Evolutionary conservation across 2,113 vertebrate species (phyloP), one percentile per base, ranked within the genome.

Genomic region (Muscicapa adusta): DNA sequence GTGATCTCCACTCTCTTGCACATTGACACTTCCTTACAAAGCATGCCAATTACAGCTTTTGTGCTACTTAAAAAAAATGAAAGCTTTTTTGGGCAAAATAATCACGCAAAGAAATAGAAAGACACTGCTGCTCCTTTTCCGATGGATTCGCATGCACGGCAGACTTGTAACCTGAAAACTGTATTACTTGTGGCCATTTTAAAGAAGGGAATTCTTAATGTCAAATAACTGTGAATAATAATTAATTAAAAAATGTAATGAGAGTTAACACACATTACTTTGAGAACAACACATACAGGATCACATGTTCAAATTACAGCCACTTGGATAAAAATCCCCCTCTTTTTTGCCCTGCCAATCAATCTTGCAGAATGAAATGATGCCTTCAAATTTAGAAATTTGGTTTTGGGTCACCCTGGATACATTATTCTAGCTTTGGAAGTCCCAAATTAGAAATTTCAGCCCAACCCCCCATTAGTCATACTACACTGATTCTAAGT

Each of bases 1-100:
- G 98, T 98, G 99, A 99, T 99, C 99, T 98, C 98, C 98, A 97
- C 99, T 99, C 98, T 99, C 98, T 98, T 98, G 98, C 98, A 99
- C 98, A 98, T 97, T 98, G 98, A 99, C 99, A 99, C 98, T 99
- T 99, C 98, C 98, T 99, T 98, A 99, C 98, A 99, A 99, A 99
- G 98, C 99, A 98, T 98, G 98, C 98, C 99, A 99, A 99, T 99
- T 99, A 99, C 98, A 98, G 99, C 99, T 99, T 99, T 99, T 99
- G 99, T 99, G 98, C 98, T 99, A 98, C 98, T 99, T 99, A 98
- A 99, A 98, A 97, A 97, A 98, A 99, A 99, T 98, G 98, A 99
- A 99, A 99, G 98, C 98, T 98, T 99, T 99, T 98, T 98, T 95
- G 95, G 97, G 97, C 94, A 97, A 98, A 98, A 98, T 98, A 99